Conservation (phyloP, 2,113 vertebrate species). For the Marmota flaviventris region DNA sequence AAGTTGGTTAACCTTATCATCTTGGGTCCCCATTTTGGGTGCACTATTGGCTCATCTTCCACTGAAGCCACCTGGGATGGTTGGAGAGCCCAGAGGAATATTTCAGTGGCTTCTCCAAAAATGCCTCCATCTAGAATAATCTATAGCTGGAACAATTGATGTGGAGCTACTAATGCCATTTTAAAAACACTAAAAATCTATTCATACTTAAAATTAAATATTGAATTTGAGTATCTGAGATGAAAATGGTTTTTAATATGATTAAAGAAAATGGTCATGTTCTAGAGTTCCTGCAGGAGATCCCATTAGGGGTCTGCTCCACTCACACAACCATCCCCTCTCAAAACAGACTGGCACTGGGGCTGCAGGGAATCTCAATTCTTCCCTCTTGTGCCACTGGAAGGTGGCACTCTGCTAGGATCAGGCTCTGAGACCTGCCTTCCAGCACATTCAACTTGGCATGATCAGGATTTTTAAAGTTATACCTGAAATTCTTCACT, state of each 20-base stretch:
- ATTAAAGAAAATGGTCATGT: not conserved
- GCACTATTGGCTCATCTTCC: not conserved
- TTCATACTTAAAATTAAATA: slow-evolving; percentile 6
- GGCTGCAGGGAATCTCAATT: not conserved
- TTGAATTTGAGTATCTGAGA: not conserved
- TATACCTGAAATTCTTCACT: slow-evolving; percentile 14
- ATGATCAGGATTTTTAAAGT: not conserved
- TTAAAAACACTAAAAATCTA: not conserved
- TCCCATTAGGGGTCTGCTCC: not conserved
- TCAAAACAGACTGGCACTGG: not conserved
- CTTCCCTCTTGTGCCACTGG: not conserved
- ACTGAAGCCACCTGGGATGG: not conserved
- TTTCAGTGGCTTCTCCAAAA: not conserved
- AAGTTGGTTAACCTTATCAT: not conserved
- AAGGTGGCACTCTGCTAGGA: not conserved
- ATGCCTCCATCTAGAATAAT: not conserved
- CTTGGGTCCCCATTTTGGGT: not conserved
- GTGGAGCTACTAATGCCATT: not conserved
- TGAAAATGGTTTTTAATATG: not conserved
- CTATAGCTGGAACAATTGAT: not conserved
- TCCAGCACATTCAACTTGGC: not conserved
- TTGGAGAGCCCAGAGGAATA: not conserved
- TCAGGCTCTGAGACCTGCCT: not conserved
- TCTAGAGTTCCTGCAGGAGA: not conserved
- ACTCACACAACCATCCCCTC: not conserved